Base-by-base conservation (phyloP, 2,113 vertebrate species). In the Malaclemys terrapin region DNA sequence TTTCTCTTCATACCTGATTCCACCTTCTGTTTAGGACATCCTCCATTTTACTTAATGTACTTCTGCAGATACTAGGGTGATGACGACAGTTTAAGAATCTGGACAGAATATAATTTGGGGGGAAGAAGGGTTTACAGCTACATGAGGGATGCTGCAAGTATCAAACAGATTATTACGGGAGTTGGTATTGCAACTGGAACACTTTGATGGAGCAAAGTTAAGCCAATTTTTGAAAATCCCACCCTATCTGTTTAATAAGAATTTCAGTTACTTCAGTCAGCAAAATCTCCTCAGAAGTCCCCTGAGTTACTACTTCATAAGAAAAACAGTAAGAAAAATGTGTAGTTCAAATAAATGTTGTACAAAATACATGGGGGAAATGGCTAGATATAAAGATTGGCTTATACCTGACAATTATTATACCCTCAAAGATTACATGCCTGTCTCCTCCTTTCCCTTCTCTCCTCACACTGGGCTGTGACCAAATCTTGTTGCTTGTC, bases 1-100 rank as follows among this genome's bases (percentile, higher is more conserved):
- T 80, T 94, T 82, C 88, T 79, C 88, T 3, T 57, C 35, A 69
- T 14, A 69, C 8, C 62, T 20, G 35, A 69, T 69, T 76, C 22
- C 38, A 76, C 22, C 72, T 42, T 69, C 62, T 69, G 31, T 69
- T 69, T 69, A 69, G 38, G 10, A 9, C 10, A 7, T 6, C 20
- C 82, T 72, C 50, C 1, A 0, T 10, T 85, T 47, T 84, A 82
- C 53, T 69, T 14, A 45, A 8, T 9, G 4, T 3, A 4, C 16
- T 81, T 52, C 88, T 6, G 12, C 0, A 76, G 79, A 82, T 29
- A 24, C n/a, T 0, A 0, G 35, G 69, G 85, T 2, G 1, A 50
- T 2, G 62, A 65, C 10, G 6, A 14, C 62, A 29, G 8, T 17
- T 24, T 10, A 11, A 50, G 38, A 20, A 16, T 42, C 57, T n/a